These are phyloP conservation scores for Atta colombica DNA, from an alignment of 1,140 invertebrate genomes.

Conservation along the genomic window DNA sequence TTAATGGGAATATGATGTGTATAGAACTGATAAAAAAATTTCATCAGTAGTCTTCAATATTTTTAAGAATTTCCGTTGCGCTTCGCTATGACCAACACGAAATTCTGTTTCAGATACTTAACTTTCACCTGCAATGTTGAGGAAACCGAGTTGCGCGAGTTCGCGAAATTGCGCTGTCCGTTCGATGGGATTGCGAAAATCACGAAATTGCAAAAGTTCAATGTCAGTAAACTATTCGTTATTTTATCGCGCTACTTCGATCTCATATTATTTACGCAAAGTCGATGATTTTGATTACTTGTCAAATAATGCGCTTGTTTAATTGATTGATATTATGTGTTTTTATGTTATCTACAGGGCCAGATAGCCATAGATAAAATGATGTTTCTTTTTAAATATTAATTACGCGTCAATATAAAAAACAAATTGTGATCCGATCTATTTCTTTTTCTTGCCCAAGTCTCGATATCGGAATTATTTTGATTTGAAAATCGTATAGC, in stretches of 20 bases:
- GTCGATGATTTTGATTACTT: conserved; percentile 1
- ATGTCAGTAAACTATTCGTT: conserved; percentile 8
- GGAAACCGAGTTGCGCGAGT: neutral
- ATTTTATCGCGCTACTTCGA: neutral
- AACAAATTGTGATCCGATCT: neutral
- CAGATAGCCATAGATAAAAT: conserved; percentile 1
- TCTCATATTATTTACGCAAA: neutral
- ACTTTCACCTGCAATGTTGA: neutral
- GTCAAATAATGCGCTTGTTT: neutral
- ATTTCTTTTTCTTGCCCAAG: neutral
- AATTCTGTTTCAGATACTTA: conserved; percentile 4
- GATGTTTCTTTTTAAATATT: neutral
- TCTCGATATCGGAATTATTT: conserved; percentile 5
- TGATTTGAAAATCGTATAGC: neutral
- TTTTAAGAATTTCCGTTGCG: neutral
- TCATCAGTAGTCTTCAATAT: neutral
- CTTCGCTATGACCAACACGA: neutral
- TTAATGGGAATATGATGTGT: neutral
- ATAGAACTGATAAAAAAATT: neutral
- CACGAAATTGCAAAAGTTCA: conserved; percentile 15
- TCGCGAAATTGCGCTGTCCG: neutral
- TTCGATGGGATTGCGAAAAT: neutral
- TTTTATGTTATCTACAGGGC: neutral
- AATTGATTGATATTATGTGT: neutral
- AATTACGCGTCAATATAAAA: neutral